These are phyloP conservation scores for Coluber constrictor DNA, from an alignment of 2,797 vertebrate genomes.

Conservation along the genomic window DNA sequence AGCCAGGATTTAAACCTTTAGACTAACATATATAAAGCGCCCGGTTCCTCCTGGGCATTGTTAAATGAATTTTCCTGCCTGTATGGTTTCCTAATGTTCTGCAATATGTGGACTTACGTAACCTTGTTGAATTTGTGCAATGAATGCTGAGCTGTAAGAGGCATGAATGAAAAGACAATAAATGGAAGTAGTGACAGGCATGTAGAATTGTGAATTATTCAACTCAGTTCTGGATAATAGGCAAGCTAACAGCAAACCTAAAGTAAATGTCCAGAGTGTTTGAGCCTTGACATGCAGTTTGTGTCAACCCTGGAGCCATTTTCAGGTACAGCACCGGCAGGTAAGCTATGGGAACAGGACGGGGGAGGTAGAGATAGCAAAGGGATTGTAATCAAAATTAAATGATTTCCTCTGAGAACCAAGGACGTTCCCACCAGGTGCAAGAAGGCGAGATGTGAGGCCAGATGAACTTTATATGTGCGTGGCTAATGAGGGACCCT, in stretches of 20 bases:
- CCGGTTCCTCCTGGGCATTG: neutral
- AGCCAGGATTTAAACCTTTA: neutral
- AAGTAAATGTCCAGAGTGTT: neutral
- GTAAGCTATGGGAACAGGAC: no score
- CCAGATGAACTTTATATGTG: neutral
- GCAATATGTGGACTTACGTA: neutral
- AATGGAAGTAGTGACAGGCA: neutral
- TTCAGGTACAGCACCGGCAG: no score
- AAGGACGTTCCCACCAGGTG: no score
- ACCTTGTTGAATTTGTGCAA: neutral
- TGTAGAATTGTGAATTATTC: neutral
- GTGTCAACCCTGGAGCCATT: no score
- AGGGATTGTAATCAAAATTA: no score
- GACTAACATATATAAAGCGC: neutral
- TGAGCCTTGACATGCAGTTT: neutral
- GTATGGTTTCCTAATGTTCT: neutral
- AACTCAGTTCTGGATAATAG: neutral
- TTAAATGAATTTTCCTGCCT: neutral
- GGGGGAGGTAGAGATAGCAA: no score
- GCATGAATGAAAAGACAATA: neutral
- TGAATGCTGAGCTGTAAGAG: neutral
- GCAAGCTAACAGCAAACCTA: neutral
- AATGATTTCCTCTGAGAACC: no score
- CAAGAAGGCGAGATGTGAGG: no score
- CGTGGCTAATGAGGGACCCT: neutral